A percentile compares a stretch with the other conserved stretches of the same genome.
These are phyloP conservation scores for Pyrochroa serraticornis DNA, from an alignment of 2,888 invertebrate species.

Conservation along the genomic window DNA sequence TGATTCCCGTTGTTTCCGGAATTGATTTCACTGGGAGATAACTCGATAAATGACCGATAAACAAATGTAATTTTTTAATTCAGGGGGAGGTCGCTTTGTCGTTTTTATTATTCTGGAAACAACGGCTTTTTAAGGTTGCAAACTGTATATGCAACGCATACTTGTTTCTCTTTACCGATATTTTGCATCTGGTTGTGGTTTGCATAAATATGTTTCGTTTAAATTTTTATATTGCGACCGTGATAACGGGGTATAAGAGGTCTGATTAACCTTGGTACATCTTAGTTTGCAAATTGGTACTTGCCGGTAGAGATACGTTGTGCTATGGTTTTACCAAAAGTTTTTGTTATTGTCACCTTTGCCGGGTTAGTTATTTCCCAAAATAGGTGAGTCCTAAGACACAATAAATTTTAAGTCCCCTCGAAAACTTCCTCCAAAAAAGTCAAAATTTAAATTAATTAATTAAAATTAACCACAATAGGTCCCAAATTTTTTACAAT, in stretches of 20 bases:
- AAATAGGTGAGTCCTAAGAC: too few relatives aligned
- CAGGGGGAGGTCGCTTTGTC: too few relatives aligned
- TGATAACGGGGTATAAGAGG: constrained; percentile 26
- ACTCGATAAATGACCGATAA: background rate
- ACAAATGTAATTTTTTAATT: background rate
- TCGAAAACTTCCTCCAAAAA: too few relatives aligned
- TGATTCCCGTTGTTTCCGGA: constrained; percentile 11
- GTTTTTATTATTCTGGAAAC: background rate
- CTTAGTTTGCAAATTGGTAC: constrained; percentile 24
- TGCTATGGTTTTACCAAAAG: background rate
- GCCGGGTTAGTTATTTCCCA: background rate
- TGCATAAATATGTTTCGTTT: constrained; percentile 18
- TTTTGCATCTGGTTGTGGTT: constrained; percentile 13
- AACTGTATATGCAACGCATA: constrained; percentile 3
- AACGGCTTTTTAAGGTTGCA: constrained; percentile 10
- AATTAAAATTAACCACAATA: too few relatives aligned
- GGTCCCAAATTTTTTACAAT: too few relatives aligned
- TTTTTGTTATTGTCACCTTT: background rate
- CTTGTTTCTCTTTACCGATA: background rate
- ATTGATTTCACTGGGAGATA: background rate
- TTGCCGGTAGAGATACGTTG: background rate
- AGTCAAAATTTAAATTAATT: too few relatives aligned
- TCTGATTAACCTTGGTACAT: constrained; percentile 19
- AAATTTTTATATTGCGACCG: constrained; percentile 11
- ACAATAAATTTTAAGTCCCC: too few relatives aligned